Evolutionary conservation across 2,888 invertebrate genomes (phyloP), one percentile per base, ranked within the genome.

Genomic region (Alloscopus bannaensis): DNA sequence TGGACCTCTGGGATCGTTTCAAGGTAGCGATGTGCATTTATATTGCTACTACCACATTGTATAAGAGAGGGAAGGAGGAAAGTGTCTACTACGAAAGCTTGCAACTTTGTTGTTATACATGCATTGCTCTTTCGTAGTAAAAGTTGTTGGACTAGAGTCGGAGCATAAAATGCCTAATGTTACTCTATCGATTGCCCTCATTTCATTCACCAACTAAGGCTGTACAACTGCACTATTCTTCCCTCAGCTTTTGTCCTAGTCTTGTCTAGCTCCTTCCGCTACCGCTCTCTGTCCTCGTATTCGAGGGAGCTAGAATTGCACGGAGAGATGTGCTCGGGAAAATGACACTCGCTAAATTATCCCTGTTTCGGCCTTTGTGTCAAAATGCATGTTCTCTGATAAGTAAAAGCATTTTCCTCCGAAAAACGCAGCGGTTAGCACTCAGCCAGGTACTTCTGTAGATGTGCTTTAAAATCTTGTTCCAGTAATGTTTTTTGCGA

Each of bases 111-210:
- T 71, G 26, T 65, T 26, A 22, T 55, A 40, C 29, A 68, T n/a
- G n/a, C n/a, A n/a, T n/a, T n/a, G n/a, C n/a, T n/a, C n/a, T 50
- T 70, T 59, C 60, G 50, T 59, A 57, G 57, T 69, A 69, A 59
- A 59, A 29, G 31, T 59, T 29, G 59, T 59, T 11, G 72, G 50
- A 73, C 62, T 29, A 47, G 79, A 70, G 72, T 66, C 66, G 40
- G 60, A 52, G 66, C 59, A 78, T 76, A 65, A 71, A 70, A 68
- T 79, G 42, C 79, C 79, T 72, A 79, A 72, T 72, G 68, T 45
- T 65, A 59, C 65, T 82, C 75, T 82, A 82, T 76, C 76, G 79
- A 82, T 79, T 82, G 81, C 75, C 81, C 81, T 82, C 75, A 80
- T 82, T 82, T 75, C 76, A 82, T 81, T 79, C 65, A 78, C 66